Evolutionary conservation across 2,797 vertebrate species (phyloP).

Genomic region (Lepidocolaptes lacrymiger): DNA sequence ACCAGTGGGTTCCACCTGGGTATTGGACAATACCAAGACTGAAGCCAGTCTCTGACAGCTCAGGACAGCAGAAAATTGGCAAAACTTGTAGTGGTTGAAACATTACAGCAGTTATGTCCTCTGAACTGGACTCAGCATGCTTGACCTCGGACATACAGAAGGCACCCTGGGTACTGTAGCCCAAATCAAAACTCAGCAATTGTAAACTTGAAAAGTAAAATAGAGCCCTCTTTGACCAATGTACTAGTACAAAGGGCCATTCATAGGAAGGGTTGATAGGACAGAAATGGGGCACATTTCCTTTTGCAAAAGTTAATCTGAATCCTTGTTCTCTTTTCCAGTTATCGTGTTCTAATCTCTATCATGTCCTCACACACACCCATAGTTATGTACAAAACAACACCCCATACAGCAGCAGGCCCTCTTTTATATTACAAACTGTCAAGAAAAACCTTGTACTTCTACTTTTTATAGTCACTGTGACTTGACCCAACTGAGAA

Average conservation of each 20-base stretch:
- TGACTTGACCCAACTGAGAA: conserved; percentile 65
- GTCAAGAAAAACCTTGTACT: conserved; percentile 47
- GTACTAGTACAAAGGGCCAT: background rate
- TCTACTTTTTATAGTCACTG: conserved; percentile 58
- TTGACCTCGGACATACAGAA: background rate
- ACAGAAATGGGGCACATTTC: background rate
- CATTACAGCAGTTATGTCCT: background rate
- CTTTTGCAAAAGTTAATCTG: background rate
- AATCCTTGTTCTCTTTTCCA: background rate
- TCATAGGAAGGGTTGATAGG: background rate
- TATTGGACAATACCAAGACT: background rate
- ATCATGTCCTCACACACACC: conserved; percentile 8
- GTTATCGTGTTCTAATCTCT: conserved; percentile 13
- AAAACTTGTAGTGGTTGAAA: background rate
- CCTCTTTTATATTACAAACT: conserved; percentile 34
- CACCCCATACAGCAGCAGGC: conserved; percentile 52
- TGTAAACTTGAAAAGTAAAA: background rate
- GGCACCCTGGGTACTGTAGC: background rate
- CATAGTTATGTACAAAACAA: conserved; percentile 17
- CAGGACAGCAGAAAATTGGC: background rate
- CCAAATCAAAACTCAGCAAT: background rate
- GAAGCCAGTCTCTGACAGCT: background rate
- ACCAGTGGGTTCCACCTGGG: background rate
- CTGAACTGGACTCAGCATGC: background rate
- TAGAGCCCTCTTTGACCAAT: background rate